These are phyloP conservation scores for Hippocampus abdominalis DNA, from an alignment of 2,113 vertebrate species.

Conservation along the genomic window DNA sequence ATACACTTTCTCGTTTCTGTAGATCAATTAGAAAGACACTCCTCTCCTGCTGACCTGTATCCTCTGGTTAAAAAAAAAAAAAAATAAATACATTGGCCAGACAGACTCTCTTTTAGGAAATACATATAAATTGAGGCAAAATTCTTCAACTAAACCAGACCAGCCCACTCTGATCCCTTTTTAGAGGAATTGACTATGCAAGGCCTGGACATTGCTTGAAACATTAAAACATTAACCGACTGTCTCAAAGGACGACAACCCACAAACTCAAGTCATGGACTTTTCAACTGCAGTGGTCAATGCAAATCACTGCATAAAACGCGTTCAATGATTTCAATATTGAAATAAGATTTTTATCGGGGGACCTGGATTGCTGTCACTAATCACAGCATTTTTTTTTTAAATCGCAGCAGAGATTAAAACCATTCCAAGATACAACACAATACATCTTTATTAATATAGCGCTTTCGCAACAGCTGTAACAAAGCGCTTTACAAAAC, in stretches of 20 bases:
- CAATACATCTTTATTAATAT: too few species aligned
- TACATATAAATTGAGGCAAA: background rate
- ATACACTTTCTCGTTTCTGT: constrained; percentile 20
- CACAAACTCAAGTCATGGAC: constrained; percentile 3
- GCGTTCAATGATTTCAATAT: background rate
- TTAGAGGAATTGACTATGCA: constrained; percentile 6
- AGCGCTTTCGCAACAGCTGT: too few species aligned
- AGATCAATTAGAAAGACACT: background rate
- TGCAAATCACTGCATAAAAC: background rate
- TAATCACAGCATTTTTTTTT: constrained; percentile 9
- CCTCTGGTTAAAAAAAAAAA: constrained; percentile 12
- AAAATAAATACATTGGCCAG: constrained; percentile 15
- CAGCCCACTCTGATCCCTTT: background rate
- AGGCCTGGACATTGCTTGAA: constrained; percentile 9
- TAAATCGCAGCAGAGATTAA: background rate
- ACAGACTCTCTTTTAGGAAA: background rate
- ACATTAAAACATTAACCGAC: constrained; percentile 3
- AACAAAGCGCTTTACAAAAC: too few species aligned
- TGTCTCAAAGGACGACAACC: constrained; percentile 3
- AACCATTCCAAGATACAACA: background rate
- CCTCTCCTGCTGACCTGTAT: constrained; percentile 4
- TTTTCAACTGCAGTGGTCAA: background rate
- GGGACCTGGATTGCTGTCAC: background rate
- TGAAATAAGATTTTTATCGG: background rate
- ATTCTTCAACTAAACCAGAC: background rate